Conservation (phyloP, 2,113 vertebrate species). For the Pontoporia blainvillei region DNA sequence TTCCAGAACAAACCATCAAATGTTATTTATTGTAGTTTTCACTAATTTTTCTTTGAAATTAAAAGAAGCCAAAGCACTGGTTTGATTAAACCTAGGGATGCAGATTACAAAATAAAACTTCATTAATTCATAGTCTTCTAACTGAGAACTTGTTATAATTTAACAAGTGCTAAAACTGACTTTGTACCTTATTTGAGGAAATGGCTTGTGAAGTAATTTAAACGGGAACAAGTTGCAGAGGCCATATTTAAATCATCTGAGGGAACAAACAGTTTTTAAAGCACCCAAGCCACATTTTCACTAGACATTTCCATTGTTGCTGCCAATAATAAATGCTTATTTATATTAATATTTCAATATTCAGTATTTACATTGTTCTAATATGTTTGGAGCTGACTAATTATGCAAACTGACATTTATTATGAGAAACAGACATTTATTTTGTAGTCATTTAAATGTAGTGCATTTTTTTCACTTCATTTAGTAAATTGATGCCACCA, state of each 20-base stretch:
- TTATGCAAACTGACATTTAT: neutral
- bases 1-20: neutral
- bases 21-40: neutral
- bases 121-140: conserved; percentile 32
- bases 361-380: neutral
- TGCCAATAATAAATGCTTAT: neutral
- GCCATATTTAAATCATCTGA: neutral
- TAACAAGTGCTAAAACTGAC: conserved; percentile 36
- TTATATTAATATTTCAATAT: neutral
- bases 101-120: neutral
- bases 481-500: neutral
- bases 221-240: neutral
- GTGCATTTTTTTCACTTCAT: neutral
- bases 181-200: conserved; percentile 30
- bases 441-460: neutral
- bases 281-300: neutral
- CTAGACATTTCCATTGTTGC: neutral
- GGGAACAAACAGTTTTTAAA: neutral
- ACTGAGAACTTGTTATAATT: neutral
- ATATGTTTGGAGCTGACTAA: neutral
- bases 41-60: neutral
- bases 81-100: neutral
- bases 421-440: neutral
- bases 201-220: conserved; percentile 17
- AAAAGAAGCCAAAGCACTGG: neutral